A percentile compares a stretch with the other conserved stretches of the same genome.
Conservation (phyloP, 2,113 vertebrate genomes). For the Hoplias malabaricus region DNA sequence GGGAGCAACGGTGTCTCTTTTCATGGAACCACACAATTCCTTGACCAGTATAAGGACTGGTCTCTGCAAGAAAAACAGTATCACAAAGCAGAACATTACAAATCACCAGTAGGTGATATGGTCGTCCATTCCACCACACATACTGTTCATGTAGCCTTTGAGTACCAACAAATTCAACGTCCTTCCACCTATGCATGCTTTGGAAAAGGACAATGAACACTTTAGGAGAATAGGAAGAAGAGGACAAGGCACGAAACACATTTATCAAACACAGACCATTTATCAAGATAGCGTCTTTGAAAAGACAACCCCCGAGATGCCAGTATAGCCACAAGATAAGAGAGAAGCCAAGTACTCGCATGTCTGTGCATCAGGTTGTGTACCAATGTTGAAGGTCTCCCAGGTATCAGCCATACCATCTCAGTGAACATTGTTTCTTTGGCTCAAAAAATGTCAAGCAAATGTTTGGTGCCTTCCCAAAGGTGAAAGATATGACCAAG, state of each 20-base stretch:
- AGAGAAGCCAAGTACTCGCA: slow-evolving; percentile 48
- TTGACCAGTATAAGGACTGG: slow-evolving; percentile 68
- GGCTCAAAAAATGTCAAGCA: not conserved
- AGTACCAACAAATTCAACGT: slow-evolving; percentile 52
- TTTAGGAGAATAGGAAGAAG: slow-evolving; percentile 61
- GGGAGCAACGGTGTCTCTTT: slow-evolving; percentile 35
- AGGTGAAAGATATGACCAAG: not conserved
- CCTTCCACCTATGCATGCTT: not conserved
- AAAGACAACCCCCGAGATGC: slow-evolving; percentile 51
- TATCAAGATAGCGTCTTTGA: slow-evolving; percentile 47
- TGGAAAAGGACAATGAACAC: slow-evolving; percentile 5
- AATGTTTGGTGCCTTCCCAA: not conserved
- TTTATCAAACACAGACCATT: not conserved
- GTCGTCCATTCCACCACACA: slow-evolving; percentile 60
- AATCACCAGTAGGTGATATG: slow-evolving; percentile 59
- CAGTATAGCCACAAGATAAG: slow-evolving; percentile 59
- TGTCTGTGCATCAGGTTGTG: slow-evolving; percentile 38
- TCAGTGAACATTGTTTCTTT: not conserved
- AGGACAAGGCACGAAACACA: slow-evolving; percentile 62
- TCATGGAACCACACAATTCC: slow-evolving; percentile 54
- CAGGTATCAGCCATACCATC: slow-evolving; percentile 61
- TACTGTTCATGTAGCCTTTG: slow-evolving; percentile 52
- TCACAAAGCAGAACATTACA: slow-evolving; percentile 40
- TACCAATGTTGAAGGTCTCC: not conserved
- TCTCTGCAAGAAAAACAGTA: slow-evolving; percentile 36